A percentile compares a stretch with the other conserved stretches of the same genome.
Evolutionary conservation across 2,797 vertebrate species (phyloP).

Genomic region (Podarcis lilfordi): DNA sequence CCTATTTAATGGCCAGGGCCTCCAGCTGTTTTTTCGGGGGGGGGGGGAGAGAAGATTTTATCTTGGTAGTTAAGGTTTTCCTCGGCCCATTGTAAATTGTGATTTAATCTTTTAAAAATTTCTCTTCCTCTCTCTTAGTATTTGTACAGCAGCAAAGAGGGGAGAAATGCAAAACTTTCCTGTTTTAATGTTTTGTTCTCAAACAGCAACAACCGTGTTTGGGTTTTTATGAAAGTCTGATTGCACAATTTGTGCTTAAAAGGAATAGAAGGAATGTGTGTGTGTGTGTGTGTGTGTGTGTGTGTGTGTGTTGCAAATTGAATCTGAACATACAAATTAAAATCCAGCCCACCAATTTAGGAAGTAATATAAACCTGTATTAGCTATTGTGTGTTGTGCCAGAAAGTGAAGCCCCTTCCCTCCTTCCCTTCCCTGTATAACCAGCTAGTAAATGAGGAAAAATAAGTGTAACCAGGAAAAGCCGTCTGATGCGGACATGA

Average conservation of each 20-base stretch:
- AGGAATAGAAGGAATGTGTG: not conserved
- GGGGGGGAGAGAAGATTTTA: not conserved
- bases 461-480: not conserved
- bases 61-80: not conserved
- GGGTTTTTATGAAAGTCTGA: not conserved
- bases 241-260: slow-evolving; percentile 24
- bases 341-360: not conserved
- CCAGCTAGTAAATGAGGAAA: not conserved
- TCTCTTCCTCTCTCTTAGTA: not conserved
- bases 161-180: not conserved
- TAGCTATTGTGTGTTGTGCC: not conserved
- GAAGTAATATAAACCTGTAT: not conserved
- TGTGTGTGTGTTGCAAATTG: not conserved
- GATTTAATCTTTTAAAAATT: slow-evolving; percentile 23
- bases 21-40: not conserved
- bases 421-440: not conserved
- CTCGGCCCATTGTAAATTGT: not conserved
- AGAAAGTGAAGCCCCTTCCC: not conserved
- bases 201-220: not conserved
- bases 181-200: slow-evolving; percentile 14
- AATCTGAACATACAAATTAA: not conserved
- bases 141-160: slow-evolving; percentile 27
- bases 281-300: no score
- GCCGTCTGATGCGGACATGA: not conserved
- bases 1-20: not conserved